These are phyloP conservation scores for Tipula vernalis DNA, from an alignment of 2,888 invertebrate species.

Conservation along the genomic window DNA sequence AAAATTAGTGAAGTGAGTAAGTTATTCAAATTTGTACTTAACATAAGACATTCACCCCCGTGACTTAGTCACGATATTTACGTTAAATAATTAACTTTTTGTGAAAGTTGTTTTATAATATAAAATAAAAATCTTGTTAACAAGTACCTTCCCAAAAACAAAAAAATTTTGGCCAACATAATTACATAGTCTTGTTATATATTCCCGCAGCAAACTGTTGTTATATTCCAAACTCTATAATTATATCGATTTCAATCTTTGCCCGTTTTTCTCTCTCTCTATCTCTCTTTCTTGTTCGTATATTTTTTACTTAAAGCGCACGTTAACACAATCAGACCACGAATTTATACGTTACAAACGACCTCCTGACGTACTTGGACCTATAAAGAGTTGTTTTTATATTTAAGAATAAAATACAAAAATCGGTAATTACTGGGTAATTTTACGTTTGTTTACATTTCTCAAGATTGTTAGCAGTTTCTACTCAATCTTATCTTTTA, in stretches of 20 bases:
- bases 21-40: background rate
- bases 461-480: background rate
- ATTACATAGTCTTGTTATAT: background rate
- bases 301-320: background rate
- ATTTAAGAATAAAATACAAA: background rate
- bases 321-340: background rate
- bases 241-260: background rate
- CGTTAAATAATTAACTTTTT: background rate
- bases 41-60: background rate
- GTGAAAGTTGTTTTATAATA: background rate
- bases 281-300: background rate
- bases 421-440: slow-evolving; percentile 7
- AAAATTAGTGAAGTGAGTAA: slow-evolving; percentile 4
- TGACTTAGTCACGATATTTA: background rate
- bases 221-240: background rate
- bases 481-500: background rate
- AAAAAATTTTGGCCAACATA: background rate
- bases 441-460: slow-evolving; percentile 8
- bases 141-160: background rate
- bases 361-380: background rate
- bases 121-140: background rate
- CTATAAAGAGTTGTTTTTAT: background rate
- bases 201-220: background rate
- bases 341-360: background rate
- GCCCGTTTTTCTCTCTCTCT: background rate